phyloP scores from a whole-genome alignment of 2,113 vertebrate species.

The Taxidea taxus region DNA sequence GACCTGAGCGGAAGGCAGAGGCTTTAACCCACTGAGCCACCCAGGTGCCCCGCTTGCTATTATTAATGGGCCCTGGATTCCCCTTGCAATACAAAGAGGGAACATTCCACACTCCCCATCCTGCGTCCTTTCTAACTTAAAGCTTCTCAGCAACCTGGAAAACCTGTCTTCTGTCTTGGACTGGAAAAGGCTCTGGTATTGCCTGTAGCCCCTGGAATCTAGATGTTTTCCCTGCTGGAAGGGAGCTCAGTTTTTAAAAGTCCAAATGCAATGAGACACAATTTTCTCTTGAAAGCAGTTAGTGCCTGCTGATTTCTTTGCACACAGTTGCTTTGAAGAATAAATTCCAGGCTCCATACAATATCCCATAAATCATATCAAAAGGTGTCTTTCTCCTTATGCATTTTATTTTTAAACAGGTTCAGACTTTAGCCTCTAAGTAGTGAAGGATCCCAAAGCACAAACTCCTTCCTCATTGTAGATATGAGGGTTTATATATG shows the following conservation, averaged over 20 bases:
- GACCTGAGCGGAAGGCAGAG: too few species aligned
- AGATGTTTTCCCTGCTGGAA: slow-evolving; percentile 49
- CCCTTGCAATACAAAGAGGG: background rate
- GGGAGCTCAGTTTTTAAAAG: slow-evolving; percentile 63
- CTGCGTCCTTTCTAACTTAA: background rate
- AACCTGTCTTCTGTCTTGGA: background rate
- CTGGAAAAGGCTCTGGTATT: slow-evolving; percentile 26
- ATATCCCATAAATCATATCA: slow-evolving; percentile 56
- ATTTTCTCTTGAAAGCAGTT: slow-evolving; percentile 67
- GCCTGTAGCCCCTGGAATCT: background rate
- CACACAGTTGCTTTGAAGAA: slow-evolving; percentile 53
- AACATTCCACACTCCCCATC: background rate
- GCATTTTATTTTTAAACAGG: slow-evolving; percentile 39
- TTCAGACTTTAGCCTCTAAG: background rate
- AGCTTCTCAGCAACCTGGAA: background rate
- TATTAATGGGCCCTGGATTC: background rate
- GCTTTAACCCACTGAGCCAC: too few species aligned
- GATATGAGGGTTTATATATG: background rate
- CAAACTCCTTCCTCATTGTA: background rate
- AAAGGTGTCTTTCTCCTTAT: slow-evolving; percentile 48
- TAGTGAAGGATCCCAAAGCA: background rate
- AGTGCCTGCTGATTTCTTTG: slow-evolving; percentile 63
- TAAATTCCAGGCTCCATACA: slow-evolving; percentile 29
- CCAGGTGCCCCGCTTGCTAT: background rate
- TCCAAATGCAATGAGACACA: slow-evolving; percentile 55